These are phyloP conservation scores for Rhopalosiphum padi DNA, from an alignment of 1,140 invertebrate species.

Conservation along the genomic window DNA sequence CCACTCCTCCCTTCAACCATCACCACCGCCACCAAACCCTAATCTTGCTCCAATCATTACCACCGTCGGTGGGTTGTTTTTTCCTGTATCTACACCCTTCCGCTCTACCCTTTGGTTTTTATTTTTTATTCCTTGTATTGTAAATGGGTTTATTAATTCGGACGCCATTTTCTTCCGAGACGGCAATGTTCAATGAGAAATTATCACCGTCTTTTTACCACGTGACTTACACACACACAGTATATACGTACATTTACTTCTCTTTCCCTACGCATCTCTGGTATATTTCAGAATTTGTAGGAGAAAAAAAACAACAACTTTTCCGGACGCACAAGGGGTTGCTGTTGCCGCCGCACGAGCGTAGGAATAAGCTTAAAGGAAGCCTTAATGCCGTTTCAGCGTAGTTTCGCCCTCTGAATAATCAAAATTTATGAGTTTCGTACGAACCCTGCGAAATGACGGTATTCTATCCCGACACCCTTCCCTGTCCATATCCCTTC, in stretches of 20 bases:
- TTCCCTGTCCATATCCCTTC: not conserved
- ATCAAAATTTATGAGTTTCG: slow-evolving; percentile 58
- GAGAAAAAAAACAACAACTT: slow-evolving; percentile 54
- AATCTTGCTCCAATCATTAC: slow-evolving; percentile 16
- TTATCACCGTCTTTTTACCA: slow-evolving; percentile 46
- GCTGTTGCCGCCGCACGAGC: not conserved
- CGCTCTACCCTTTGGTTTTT: slow-evolving; percentile 28
- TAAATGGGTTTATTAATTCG: slow-evolving; percentile 48
- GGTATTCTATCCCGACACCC: slow-evolving; percentile 46
- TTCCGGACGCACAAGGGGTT: slow-evolving; percentile 30
- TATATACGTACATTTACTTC: not conserved
- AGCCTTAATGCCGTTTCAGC: slow-evolving; percentile 57
- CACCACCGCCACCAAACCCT: not conserved
- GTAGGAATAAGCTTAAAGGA: slow-evolving; percentile 55
- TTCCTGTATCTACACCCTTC: not conserved
- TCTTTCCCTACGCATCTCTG: not conserved
- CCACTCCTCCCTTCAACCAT: slow-evolving; percentile 13
- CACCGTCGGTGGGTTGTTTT: not conserved
- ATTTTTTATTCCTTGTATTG: slow-evolving; percentile 16
- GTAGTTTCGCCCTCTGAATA: slow-evolving; percentile 57
- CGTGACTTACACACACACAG: no score
- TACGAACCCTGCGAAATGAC: slow-evolving; percentile 52
- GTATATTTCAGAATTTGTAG: slow-evolving; percentile 56
- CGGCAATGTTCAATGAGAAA: slow-evolving; percentile 35
- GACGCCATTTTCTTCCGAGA: slow-evolving; percentile 47